Conservation (phyloP, 2,797 vertebrate species). For the Netta rufina region DNA sequence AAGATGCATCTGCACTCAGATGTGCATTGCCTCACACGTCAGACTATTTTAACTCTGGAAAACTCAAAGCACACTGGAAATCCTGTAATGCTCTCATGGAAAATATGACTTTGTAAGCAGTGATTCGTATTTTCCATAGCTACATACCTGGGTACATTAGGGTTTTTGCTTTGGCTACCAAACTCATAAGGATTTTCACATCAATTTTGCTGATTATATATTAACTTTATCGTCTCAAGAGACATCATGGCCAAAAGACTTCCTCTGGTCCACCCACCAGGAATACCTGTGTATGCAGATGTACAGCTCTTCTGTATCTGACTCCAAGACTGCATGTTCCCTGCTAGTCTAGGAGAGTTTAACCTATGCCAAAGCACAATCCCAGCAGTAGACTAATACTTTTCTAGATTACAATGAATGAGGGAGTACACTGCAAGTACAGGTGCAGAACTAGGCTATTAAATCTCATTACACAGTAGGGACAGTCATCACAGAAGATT, state of each 20-base stretch:
- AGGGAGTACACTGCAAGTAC: background rate
- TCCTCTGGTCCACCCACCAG: background rate
- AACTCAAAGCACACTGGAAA: background rate
- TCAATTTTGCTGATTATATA: background rate
- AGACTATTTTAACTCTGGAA: background rate
- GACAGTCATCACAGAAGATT: background rate
- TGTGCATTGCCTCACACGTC: background rate
- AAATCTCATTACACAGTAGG: background rate
- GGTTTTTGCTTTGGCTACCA: background rate
- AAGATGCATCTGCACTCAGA: background rate
- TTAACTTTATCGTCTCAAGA: background rate
- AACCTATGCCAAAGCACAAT: background rate
- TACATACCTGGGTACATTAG: background rate
- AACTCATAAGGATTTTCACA: background rate
- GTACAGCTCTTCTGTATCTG: background rate
- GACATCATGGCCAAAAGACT: background rate
- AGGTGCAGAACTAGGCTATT: background rate
- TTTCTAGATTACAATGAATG: background rate
- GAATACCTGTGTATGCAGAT: background rate
- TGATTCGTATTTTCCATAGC: background rate
- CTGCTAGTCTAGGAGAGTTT: background rate
- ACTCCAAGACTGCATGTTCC: background rate
- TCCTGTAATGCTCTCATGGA: background rate
- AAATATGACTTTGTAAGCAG: background rate
- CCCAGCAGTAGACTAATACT: background rate